These are phyloP conservation scores for Potamarius usumacintae DNA, from an alignment of 2,113 vertebrate species.

Conservation along the genomic window DNA sequence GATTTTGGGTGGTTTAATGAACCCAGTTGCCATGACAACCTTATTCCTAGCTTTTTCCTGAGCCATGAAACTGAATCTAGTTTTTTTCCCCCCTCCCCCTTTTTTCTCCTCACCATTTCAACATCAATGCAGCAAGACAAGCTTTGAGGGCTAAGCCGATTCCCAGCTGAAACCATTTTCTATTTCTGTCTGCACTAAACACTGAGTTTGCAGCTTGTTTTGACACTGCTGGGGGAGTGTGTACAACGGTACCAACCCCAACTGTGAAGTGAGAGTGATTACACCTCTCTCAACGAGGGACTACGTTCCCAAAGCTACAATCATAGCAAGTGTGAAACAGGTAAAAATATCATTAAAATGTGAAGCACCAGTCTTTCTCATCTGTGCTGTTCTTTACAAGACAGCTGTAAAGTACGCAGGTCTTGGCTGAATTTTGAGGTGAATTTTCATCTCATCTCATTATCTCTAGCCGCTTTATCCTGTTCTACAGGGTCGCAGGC, in stretches of 20 bases:
- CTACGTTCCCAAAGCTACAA: constrained; percentile 5
- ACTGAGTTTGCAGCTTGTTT: constrained; percentile 54
- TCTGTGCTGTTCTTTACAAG: not conserved
- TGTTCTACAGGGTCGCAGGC: no score
- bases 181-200: constrained; percentile 71
- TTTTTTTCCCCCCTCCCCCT: constrained; percentile 36
- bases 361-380: not conserved
- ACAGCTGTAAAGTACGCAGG: not conserved
- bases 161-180: constrained; percentile 71
- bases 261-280: constrained; percentile 20
- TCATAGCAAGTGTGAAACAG: constrained; percentile 16
- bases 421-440: not conserved
- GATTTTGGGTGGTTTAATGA: constrained; percentile 56
- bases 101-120: constrained; percentile 59
- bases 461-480: no score
- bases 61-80: constrained; percentile 68
- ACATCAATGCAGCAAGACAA: constrained; percentile 63
- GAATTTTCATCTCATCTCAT: no score
- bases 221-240: constrained; percentile 35
- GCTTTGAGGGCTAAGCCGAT: constrained; percentile 79
- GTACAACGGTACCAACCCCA: constrained; percentile 11
- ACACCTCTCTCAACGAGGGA: not conserved
- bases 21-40: constrained; percentile 75
- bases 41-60: constrained; percentile 65
- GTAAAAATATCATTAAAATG: constrained; percentile 22